Evolutionary conservation across 2,888 invertebrate species (phyloP), one percentile per base, ranked within the genome.

Genomic region (Hypsopygia costalis): DNA sequence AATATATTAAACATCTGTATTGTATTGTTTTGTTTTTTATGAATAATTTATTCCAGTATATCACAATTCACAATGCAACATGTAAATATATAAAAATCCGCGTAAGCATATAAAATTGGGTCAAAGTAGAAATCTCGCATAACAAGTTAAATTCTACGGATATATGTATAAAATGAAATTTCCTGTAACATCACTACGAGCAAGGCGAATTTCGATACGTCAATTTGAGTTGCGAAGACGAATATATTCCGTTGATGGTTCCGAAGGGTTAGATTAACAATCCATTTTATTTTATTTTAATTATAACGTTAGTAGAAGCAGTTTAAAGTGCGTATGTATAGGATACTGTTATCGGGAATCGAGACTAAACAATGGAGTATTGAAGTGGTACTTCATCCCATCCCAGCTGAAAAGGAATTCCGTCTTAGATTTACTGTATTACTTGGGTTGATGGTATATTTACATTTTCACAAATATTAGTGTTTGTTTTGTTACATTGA

Each of bases 311-410:
- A 16, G 20, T 6, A 32, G 16, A 2, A 16, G 16, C 31, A 31
- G 12, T 12, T 16, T 32, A 8, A 8, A 16, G 8, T 32, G 8
- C n/a, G 9, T 32, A n/a, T 16, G 12, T 16, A 32, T 32, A 32
- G n/a, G 22, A 29, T 34, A 29, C 20, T 22, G 28, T 36, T 43
- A 41, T 43, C 43, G 46, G 41, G 41, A 47, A n/a, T 46, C 44
- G 35, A 43, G 45, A 41, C 46, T 42, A 52, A 34, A 49, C 44
- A 55, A 50, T 48, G 47, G 43, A 48, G 38, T 45, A 49, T 53
- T 51, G 41, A 44, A 57, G 51, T 44, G 46, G 44, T 42, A 25
- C 46, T 49, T 51, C 50, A 52, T 58, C 46, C 41, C 46, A 48
- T 52, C 52, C 48, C 40, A 43, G 46, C 48, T 51, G 39, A 41